Conservation (phyloP, 1,140 invertebrate species). For the Asobara japonica region DNA sequence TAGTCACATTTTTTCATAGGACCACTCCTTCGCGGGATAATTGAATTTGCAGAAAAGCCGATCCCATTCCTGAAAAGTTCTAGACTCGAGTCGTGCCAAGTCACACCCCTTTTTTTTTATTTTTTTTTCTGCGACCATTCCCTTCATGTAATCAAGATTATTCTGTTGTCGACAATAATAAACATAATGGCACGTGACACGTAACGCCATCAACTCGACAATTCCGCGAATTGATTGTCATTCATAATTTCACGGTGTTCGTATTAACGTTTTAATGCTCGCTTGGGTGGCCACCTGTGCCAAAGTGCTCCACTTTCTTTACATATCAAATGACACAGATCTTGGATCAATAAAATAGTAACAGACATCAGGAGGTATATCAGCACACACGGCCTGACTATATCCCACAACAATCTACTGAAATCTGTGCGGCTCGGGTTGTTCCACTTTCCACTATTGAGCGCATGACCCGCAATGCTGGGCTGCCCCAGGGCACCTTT, state of each 20-base stretch:
- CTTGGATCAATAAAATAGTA: conserved; percentile 24
- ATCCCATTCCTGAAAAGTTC: too few species aligned
- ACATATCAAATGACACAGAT: conserved; percentile 31
- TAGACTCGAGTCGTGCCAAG: too few species aligned
- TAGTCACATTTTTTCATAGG: too few species aligned
- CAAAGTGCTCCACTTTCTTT: conserved; percentile 17
- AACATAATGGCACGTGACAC: not conserved
- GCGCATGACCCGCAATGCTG: not conserved
- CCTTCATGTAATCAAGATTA: too few species aligned
- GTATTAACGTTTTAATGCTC: not conserved
- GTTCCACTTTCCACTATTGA: conserved; percentile 22
- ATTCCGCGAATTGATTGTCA: not conserved
- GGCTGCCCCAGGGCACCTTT: not conserved
- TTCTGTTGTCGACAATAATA: not conserved
- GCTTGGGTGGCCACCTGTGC: not conserved
- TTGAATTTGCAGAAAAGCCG: too few species aligned
- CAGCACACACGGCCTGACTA: conserved; percentile 23
- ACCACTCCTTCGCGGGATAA: too few species aligned
- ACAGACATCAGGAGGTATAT: conserved; percentile 16
- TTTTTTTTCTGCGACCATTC: too few species aligned
- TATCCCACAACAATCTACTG: conserved; percentile 26
- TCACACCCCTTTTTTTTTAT: too few species aligned
- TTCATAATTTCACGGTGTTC: not conserved
- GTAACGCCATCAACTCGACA: not conserved
- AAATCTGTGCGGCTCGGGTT: conserved; percentile 22